Conservation (phyloP, 2,888 invertebrate species). For the Aphidoletes aphidimyza region DNA sequence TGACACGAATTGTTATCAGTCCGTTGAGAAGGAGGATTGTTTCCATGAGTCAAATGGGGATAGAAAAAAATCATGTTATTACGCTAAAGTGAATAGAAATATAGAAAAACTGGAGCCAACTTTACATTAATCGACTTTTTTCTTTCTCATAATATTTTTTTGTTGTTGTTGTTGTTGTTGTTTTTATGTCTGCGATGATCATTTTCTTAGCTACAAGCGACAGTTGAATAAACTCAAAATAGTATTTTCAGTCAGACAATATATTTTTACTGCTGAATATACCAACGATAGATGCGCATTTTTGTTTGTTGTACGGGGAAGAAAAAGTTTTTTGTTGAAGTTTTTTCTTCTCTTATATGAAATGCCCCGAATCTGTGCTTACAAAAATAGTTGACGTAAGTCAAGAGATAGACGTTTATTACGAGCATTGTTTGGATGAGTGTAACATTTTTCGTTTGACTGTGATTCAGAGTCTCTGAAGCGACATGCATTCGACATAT, state of each 20-base stretch:
- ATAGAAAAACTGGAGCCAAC: constrained; percentile 29
- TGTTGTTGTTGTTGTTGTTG: too few species aligned
- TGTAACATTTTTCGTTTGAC: too few species aligned
- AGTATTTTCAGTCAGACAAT: background rate
- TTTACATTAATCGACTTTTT: constrained; percentile 34
- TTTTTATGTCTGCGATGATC: background rate
- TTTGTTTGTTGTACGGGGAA: background rate
- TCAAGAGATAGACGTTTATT: background rate
- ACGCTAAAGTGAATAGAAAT: background rate
- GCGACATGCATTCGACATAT: background rate
- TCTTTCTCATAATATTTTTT: background rate
- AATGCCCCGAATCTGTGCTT: too few species aligned
- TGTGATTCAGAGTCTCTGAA: too few species aligned
- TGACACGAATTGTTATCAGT: background rate
- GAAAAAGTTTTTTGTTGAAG: background rate
- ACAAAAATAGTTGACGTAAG: too few species aligned
- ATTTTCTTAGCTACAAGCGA: background rate
- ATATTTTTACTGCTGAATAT: constrained; percentile 5
- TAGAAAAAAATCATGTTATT: too few species aligned
- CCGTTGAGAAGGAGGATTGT: background rate
- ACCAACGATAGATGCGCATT: background rate
- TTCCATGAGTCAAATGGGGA: too few species aligned
- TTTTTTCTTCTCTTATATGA: background rate
- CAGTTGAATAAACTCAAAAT: constrained; percentile 41
- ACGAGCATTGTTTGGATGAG: background rate